phyloP scores from a whole-genome alignment of 1,140 invertebrate genomes.

The Tetranychus urticae region DNA sequence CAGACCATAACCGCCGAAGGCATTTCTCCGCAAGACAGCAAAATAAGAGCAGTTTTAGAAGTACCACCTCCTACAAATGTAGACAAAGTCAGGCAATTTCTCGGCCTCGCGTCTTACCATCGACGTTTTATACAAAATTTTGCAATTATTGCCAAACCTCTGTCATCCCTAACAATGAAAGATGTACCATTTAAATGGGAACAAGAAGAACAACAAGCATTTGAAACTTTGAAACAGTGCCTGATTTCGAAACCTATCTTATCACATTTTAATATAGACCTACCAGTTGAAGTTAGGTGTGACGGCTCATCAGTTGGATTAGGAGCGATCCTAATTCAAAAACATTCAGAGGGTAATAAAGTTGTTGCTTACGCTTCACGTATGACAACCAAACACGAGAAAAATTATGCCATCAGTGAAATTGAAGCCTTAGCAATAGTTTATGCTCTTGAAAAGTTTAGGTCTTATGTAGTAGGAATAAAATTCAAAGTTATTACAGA shows the following conservation, averaged over 20 bases:
- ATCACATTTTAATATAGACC: background rate
- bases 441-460: slow-evolving; percentile 21
- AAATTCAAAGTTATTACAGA: slow-evolving; percentile 27
- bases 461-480: slow-evolving; percentile 17
- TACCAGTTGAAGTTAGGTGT: background rate
- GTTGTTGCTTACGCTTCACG: background rate
- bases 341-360: background rate
- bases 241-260: background rate
- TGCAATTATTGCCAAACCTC: slow-evolving; percentile 13
- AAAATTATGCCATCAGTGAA: slow-evolving; percentile 22
- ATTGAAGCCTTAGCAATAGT: slow-evolving; percentile 20
- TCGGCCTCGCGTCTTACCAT: slow-evolving; percentile 6
- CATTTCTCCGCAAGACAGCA: background rate
- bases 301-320: background rate
- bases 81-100: background rate
- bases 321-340: background rate
- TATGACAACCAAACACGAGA: slow-evolving; percentile 16
- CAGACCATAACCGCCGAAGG: slow-evolving; percentile 3
- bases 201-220: slow-evolving; percentile 9
- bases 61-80: slow-evolving; percentile 3
- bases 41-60: slow-evolving; percentile 1
- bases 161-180: slow-evolving; percentile 21
- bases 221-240: background rate
- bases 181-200: slow-evolving; percentile 18
- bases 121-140: slow-evolving; percentile 5